These are phyloP conservation scores for Tenebrio molitor DNA, from an alignment of 1,140 invertebrate genomes.

Conservation along the genomic window DNA sequence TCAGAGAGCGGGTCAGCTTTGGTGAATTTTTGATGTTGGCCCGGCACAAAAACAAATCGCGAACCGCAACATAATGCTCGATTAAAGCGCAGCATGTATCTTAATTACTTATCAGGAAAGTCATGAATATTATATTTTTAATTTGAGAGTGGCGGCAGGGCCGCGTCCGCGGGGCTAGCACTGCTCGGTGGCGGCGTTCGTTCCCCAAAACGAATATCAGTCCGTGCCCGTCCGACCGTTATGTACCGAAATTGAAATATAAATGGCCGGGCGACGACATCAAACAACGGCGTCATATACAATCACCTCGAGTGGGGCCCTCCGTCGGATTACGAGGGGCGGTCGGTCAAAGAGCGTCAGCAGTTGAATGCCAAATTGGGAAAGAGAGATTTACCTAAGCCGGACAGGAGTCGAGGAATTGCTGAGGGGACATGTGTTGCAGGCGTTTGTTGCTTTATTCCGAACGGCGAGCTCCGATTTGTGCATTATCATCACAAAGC, in stretches of 20 bases:
- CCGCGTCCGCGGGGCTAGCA: background rate
- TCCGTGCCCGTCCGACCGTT: slow-evolving; percentile 35
- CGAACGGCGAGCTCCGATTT: slow-evolving; percentile 27
- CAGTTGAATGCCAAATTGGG: slow-evolving; percentile 51
- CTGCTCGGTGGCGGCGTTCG: slow-evolving; percentile 24
- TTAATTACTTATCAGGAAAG: slow-evolving; percentile 50
- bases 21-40: slow-evolving; percentile 29
- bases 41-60: slow-evolving; percentile 22
- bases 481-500: slow-evolving; percentile 40
- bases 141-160: slow-evolving; percentile 30
- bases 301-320: slow-evolving; percentile 31
- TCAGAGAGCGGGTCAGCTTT: background rate
- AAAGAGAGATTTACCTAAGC: slow-evolving; percentile 49
- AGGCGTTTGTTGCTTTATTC: slow-evolving; percentile 35
- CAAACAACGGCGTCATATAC: slow-evolving; percentile 50
- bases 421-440: slow-evolving; percentile 35
- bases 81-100: slow-evolving; percentile 50
- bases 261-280: slow-evolving; percentile 46
- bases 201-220: slow-evolving; percentile 47
- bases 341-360: slow-evolving; percentile 32
- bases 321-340: slow-evolving; percentile 25
- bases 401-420: slow-evolving; percentile 24
- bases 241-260: slow-evolving; percentile 50
- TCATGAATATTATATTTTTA: slow-evolving; percentile 53
- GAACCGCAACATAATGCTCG: slow-evolving; percentile 33